Base-by-base conservation (phyloP, 2,888 invertebrate genomes). In the Alviniconcha strummeri region DNA sequence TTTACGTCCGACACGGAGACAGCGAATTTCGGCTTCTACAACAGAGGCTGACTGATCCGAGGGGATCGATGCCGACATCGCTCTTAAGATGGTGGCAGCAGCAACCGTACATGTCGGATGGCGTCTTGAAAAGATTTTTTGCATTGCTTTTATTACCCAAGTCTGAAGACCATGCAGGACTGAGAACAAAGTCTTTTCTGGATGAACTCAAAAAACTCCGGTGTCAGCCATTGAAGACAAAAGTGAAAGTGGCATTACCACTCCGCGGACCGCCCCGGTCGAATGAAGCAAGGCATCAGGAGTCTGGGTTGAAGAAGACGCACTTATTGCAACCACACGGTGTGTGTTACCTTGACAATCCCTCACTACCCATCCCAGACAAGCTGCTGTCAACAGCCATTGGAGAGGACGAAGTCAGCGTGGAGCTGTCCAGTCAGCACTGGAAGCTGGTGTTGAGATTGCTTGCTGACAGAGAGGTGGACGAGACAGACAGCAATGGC, bases 401-500 rank as follows among this genome's bases (percentile, higher is more conserved):
- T n/a, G 36, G 5, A 36, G 5, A 36, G 0, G 55, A 19, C n/a
- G 13, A 55, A 3, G 11, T 71, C 3, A 17, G 19, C 9, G 8
- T 57, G 17, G 5, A 52, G 60, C 17, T 74, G 17, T 19, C 17
- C 36, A 60, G 9, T 6, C 15, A 52, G 5, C 57, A 74, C 13
- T 72, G 71, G 81, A 36, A 74, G 74, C 15, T 74, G 52, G 81
- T 71, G 57, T 60, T 81, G 7, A 69, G 57, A 55, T 71, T 80
- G 69, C 56, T 57, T 5, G 19, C 55, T 5, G 80, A 69, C 56
- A 5, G 19, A 13, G 56, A 80, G 5, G 80, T 55, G 11, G 57
- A 67, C 2, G 71, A 55, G 56, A 57, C 13, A 11, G 80, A 80
- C n/a, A 5, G 9, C 0, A 55, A 80, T 0, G 80, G 80, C 69